A percentile compares a stretch with the other conserved stretches of the same genome.
phyloP scores from a whole-genome alignment of 2,888 invertebrate genomes.

The Slavum lentiscoides region DNA sequence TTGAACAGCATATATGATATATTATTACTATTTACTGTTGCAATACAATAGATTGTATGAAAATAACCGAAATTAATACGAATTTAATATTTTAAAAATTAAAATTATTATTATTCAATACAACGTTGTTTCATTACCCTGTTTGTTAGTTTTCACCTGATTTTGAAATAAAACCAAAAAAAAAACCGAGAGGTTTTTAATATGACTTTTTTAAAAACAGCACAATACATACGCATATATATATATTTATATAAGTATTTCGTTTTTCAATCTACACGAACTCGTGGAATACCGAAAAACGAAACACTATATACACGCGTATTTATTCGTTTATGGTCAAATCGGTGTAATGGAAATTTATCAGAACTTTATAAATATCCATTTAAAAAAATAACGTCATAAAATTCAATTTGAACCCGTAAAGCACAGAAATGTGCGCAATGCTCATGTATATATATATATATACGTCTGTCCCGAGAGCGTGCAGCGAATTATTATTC shows the following conservation, averaged over 20 bases:
- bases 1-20: too few relatives aligned
- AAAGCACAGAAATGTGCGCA: not conserved
- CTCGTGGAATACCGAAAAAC: not conserved
- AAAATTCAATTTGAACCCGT: constrained; percentile 32
- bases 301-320: not conserved
- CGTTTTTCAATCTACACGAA: not conserved
- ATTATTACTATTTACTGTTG: too few relatives aligned
- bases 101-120: too few relatives aligned
- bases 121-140: too few relatives aligned
- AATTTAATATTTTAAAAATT: too few relatives aligned
- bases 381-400: constrained; percentile 21
- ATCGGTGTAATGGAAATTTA: constrained; percentile 24
- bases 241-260: not conserved
- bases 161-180: too few relatives aligned
- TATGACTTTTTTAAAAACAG: too few relatives aligned
- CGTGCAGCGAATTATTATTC: constrained; percentile 31
- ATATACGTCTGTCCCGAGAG: not conserved
- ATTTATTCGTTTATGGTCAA: constrained; percentile 21
- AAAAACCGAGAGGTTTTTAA: too few relatives aligned
- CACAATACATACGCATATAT: too few relatives aligned
- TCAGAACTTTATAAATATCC: constrained; percentile 19
- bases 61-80: too few relatives aligned
- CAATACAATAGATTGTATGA: too few relatives aligned
- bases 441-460: not conserved
- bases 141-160: too few relatives aligned